Evolutionary conservation across 2,888 invertebrate genomes (phyloP).

Genomic region (Himalopsyche japonica): DNA sequence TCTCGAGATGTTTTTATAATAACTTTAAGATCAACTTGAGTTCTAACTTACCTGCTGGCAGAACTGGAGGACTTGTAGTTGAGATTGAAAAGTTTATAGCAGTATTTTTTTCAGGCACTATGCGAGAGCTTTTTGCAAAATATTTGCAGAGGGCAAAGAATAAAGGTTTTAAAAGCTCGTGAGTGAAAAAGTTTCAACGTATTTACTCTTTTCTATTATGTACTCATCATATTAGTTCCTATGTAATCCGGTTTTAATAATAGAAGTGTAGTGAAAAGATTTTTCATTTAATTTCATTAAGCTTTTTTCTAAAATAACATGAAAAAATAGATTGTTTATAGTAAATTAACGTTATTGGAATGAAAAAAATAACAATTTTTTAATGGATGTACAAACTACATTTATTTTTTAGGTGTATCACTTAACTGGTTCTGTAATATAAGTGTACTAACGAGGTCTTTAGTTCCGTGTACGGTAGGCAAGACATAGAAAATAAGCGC

Average conservation of each 20-base stretch:
- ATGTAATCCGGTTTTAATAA: background rate
- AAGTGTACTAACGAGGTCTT: too few relatives aligned
- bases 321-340: too few relatives aligned
- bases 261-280: too few relatives aligned
- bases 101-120: background rate
- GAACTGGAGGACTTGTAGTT: background rate
- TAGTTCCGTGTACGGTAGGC: too few relatives aligned
- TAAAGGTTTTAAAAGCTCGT: background rate
- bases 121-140: background rate
- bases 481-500: too few relatives aligned
- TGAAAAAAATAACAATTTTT: too few relatives aligned
- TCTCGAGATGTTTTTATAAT: background rate
- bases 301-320: too few relatives aligned
- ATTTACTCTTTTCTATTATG: background rate
- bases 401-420: too few relatives aligned
- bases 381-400: too few relatives aligned
- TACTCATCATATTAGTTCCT: background rate
- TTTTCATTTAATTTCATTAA: too few relatives aligned
- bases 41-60: background rate
- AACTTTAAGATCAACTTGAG: background rate
- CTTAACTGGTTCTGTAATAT: too few relatives aligned
- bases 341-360: too few relatives aligned
- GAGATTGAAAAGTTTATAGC: background rate
- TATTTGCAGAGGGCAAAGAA: background rate
- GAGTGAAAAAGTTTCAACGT: background rate